Conservation (phyloP, 92 coral and sea anemone genomes). For the Parazoanthus swiftii region DNA sequence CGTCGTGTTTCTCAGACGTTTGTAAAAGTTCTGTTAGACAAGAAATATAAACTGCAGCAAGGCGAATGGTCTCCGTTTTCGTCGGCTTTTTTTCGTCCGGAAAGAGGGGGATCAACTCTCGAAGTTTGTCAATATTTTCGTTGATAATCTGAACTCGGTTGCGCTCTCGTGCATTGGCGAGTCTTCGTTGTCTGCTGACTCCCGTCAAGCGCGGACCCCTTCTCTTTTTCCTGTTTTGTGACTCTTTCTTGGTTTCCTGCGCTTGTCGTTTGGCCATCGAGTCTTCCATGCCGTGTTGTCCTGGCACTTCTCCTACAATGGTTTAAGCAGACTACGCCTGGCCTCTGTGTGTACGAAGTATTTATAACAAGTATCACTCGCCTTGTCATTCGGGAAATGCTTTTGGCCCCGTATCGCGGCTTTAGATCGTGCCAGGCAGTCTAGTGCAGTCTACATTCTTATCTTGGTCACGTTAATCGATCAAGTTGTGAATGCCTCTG, state of each 20-base stretch:
- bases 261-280: neutral
- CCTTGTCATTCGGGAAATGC: conserved; percentile 36
- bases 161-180: conserved; percentile 85
- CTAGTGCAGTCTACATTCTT: conserved; percentile 30
- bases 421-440: conserved; percentile 40
- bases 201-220: conserved; percentile 90
- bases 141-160: conserved; percentile 80
- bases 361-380: conserved; percentile 27
- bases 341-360: neutral
- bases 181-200: conserved; percentile 79
- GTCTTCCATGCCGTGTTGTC: conserved; percentile 3
- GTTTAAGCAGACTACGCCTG: conserved; percentile 18
- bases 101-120: conserved; percentile 82
- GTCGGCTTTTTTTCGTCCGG: conserved; percentile 91
- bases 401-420: conserved; percentile 2
- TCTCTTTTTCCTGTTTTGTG: conserved; percentile 65
- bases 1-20: conserved; percentile 51
- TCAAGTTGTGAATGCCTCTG: conserved; percentile 20
- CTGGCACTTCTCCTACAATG: neutral
- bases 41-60: conserved; percentile 83
- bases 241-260: conserved; percentile 23
- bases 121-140: conserved; percentile 71
- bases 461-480: conserved; percentile 40
- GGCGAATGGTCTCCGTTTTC: conserved; percentile 82
- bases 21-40: conserved; percentile 80